Evolutionary conservation across 2,888 invertebrate species (phyloP).

Genomic region (Hypena proboscidalis): DNA sequence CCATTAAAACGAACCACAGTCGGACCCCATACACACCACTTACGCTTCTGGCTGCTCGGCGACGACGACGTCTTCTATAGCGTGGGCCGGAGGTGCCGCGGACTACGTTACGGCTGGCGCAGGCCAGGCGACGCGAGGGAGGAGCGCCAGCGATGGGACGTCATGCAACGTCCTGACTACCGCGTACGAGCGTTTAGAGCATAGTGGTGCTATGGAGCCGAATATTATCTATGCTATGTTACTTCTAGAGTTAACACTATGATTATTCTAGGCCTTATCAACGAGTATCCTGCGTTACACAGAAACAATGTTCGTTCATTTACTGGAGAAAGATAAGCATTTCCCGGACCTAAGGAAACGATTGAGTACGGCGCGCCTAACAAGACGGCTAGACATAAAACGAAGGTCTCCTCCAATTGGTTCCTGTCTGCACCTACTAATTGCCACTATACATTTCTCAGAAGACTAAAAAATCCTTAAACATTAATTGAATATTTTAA

Average conservation of each 20-base stretch:
- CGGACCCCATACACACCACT: constrained; percentile 81
- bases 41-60: constrained; percentile 80
- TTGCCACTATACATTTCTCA: not conserved
- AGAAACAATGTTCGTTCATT: not conserved
- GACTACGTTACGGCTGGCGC: constrained; percentile 27
- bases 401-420: constrained; percentile 16
- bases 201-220: constrained; percentile 83
- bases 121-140: constrained; percentile 28
- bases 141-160: constrained; percentile 41
- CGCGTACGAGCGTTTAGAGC: constrained; percentile 74
- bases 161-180: constrained; percentile 62
- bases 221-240: constrained; percentile 56
- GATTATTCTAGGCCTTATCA: constrained; percentile 38
- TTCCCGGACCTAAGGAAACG: not conserved
- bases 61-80: constrained; percentile 27
- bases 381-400: not conserved
- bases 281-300: constrained; percentile 14
- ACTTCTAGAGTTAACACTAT: constrained; percentile 45
- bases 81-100: constrained; percentile 18
- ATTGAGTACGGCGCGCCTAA: not conserved
- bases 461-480: not conserved
- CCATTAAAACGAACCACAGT: constrained; percentile 72
- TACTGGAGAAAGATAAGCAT: too few species aligned
- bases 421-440: not conserved
- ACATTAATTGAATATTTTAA: not conserved